A percentile compares a stretch with the other conserved stretches of the same genome.
Conservation (phyloP, 2,888 invertebrate species). For the Cyclophora punctaria region DNA sequence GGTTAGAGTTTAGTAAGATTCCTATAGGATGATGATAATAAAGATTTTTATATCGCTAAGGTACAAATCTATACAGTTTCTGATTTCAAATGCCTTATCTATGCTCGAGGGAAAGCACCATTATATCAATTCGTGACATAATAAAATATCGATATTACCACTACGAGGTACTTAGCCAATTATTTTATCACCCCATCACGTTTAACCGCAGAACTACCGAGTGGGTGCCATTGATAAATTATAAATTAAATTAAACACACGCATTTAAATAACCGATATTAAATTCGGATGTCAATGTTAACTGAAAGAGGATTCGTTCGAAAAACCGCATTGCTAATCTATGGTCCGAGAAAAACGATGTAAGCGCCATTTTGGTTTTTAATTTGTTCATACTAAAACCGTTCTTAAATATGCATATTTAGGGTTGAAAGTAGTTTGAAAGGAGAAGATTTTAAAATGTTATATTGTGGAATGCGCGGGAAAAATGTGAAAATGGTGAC, state of each 20-base stretch:
- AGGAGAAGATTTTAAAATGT: conserved; percentile 4
- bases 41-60: too few relatives aligned
- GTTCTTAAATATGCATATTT: conserved; percentile 2
- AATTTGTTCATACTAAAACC: conserved; percentile 4
- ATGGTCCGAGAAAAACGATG: conserved; percentile 17
- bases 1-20: too few relatives aligned
- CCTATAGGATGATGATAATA: too few relatives aligned
- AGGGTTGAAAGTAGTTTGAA: conserved; percentile 15
- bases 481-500: conserved; percentile 70
- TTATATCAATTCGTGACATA: too few relatives aligned
- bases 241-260: conserved; percentile 29
- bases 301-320: conserved; percentile 57
- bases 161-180: too few relatives aligned
- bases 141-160: too few relatives aligned
- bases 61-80: too few relatives aligned
- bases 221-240: conserved; percentile 37
- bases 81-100: too few relatives aligned
- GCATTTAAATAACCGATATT: conserved; percentile 38
- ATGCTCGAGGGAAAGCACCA: too few relatives aligned
- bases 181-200: conserved; percentile 26
- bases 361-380: conserved; percentile 16
- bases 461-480: conserved; percentile 32
- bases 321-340: conserved; percentile 68
- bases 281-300: conserved; percentile 56
- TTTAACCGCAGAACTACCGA: conserved; percentile 29